Base-by-base conservation (phyloP, 1,140 invertebrate genomes). In the Rhizoglyphus robini region DNA sequence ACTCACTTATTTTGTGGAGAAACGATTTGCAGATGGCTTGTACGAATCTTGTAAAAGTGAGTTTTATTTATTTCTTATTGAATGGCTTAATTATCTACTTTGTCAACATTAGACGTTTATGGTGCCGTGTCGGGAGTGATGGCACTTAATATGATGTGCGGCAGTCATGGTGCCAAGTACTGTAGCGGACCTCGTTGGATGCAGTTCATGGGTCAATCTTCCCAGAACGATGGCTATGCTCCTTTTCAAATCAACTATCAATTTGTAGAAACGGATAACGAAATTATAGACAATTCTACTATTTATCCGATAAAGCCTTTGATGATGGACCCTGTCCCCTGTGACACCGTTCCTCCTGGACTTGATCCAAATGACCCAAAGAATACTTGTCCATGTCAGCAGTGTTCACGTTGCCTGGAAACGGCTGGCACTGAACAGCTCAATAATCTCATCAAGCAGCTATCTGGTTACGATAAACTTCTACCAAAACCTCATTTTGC, bases 231-330 rank as follows among this genome's bases (percentile, higher is more conserved):
- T 29, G 70, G 67, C n/a, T 66, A 59, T 54, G 66, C 70, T 13
- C 71, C 71, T 13, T 62, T 72, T 34, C 69, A 70, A 59, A 68
- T 70, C 13, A 66, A 67, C 13, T 72, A 69, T 47, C 32, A 32
- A 13, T 61, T 69, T 27, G 63, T 47, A 13, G 46, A 63, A 15
- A 48, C 54, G 27, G n/a, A 60, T 49, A 11, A 51, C 15, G 11
- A n/a, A n/a, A 51, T 51, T 4, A 4, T 51, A 1, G n/a, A 20
- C 18, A 51, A 51, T 27, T 25, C 15, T 51, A 3, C 3, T 4
- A 51, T 51, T 51, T n/a, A 30, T 18, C n/a, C 47, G 27, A 30
- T 64, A 30, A 32, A 64, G 13, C 63, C 63, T n/a, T 49, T 63
- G 36, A 23, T 23, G 4, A 8, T 63, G 3, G 1, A n/a, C 2